A percentile compares a stretch with the other conserved stretches of the same genome.
Evolutionary conservation across 64 coral and sea anemone species (phyloP).

Genomic region (Catalaphyllia jardinei): DNA sequence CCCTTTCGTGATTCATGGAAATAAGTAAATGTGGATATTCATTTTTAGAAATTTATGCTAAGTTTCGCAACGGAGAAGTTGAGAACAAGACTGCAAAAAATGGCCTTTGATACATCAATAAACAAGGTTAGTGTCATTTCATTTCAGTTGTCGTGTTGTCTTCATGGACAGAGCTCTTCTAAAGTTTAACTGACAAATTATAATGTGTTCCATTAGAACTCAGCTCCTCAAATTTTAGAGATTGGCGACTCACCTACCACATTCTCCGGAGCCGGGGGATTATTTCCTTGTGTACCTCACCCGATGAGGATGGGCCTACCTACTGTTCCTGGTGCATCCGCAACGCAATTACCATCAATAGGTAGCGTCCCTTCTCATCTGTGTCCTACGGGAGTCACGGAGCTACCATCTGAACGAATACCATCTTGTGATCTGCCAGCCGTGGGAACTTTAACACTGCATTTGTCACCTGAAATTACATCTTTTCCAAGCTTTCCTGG

Average conservation of each 20-base stretch:
- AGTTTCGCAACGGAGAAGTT: conserved; percentile 69
- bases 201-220: conserved; percentile 7
- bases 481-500: not conserved
- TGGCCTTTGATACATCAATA: conserved; percentile 61
- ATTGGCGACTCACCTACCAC: not conserved
- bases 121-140: conserved; percentile 35
- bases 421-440: not conserved
- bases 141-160: not conserved
- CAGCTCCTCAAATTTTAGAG: conserved; percentile 30
- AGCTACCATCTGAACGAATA: not conserved
- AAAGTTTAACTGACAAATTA: too few species aligned
- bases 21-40: not conserved
- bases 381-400: not conserved
- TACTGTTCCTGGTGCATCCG: not conserved
- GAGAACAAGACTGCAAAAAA: conserved; percentile 59
- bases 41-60: conserved; percentile 72
- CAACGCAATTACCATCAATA: not conserved
- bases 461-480: not conserved
- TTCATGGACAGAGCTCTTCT: not conserved
- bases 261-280: not conserved
- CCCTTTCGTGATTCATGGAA: not conserved
- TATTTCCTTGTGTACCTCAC: not conserved
- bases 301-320: not conserved
- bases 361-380: not conserved
- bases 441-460: not conserved